Evolutionary conservation across 92 coral and sea anemone genomes (phyloP), one percentile per base, ranked within the genome.

Genomic region (Montipora capitata): DNA sequence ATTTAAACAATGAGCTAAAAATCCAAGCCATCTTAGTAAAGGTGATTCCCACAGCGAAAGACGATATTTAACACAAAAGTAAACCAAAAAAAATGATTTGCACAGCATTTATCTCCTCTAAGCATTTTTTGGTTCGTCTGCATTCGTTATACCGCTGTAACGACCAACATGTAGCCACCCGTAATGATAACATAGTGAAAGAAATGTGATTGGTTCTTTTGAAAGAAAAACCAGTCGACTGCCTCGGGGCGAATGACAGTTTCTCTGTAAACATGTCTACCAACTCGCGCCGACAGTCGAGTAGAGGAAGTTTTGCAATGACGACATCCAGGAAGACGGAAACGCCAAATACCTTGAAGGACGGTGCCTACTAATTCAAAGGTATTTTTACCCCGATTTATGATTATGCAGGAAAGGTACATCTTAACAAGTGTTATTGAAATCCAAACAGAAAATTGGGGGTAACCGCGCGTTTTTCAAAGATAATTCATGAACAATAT

Each of bases 171-270:
- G 16, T n/a, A 57, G 64, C 87, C 87, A 83, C 87, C 87, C 12
- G 87, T 43, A 59, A 73, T 3, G 39, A 7, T 45, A 43, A 58
- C 45, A 41, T n/a, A 44, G 58, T 41, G 10, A 40, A 72, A 42
- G 72, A 61, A 27, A 43, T 58, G 45, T 83, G 79, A 83, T 83
- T 83, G 87, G 87, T 18, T 73, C 16, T 57, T 83, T 73, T 81
- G 77, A 72, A 40, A 42, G 69, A 6, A 72, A 43, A 54, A 72
- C 87, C 70, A 58, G 72, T 72, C 85, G 18, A 5, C 35, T 27
- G 35, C 35, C 64, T 80, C 10, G n/a, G 40, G 68, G 67, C 16
- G 51, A 44, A 49, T 77, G 70, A 40, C 54, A 54, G 58, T 8
- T 43, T 81, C 40, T 35, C 52, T 54, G 10, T 69, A 69, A 69